Base-by-base conservation (phyloP, 37 sponge, comb jelly and placozoan species). In the Ianthella basta region DNA sequence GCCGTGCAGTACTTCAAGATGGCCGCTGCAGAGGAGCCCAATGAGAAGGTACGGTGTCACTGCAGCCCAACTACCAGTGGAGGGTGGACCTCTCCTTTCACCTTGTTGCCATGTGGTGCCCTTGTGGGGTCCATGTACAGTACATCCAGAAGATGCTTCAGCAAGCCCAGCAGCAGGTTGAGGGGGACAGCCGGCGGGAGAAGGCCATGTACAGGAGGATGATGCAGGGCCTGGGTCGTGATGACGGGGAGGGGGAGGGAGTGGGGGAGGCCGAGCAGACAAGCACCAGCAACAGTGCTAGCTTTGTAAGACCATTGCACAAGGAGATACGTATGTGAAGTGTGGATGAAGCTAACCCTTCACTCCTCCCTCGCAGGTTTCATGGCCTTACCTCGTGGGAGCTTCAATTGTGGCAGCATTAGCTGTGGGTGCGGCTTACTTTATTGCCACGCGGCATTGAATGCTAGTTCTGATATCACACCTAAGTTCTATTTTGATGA, bases 1-100 rank as follows among this genome's bases (percentile, higher is more conserved):
- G 90, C 90, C 30, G 56, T 93, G 8, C n/a, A 61, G 39, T 13
- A 40, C 0, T 79, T 93, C 18, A 82, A 87, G 75, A 84, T 78
- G 38, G 94, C 94, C 2, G 55, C 41, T 0, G 70, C 79, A 8
- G 82, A 85, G 21, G 78, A 66, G 33, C 90, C 94, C 19, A 85
- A 85, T 15, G 90, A 89, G 23, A 93, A 87, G 83, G 90, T 86
- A 12, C 41, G 55, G 12, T 54, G n/a, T 10, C 50, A 44, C 8
- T 3, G 50, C 50, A 44, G 50, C 50, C 50, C 50, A 44, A 44
- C 50, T 44, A 8, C 8, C 50, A 10, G 8, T 8, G 8, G 8
- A 8, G 8, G 8, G 50, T 3, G 50, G 6, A 44, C 6, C 3
- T 44, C 50, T 44, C 50, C 50, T 44, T 8, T 44, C 50, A 8